Base-by-base conservation (phyloP, 2,113 vertebrate genomes). In the Calidris pygmaea region DNA sequence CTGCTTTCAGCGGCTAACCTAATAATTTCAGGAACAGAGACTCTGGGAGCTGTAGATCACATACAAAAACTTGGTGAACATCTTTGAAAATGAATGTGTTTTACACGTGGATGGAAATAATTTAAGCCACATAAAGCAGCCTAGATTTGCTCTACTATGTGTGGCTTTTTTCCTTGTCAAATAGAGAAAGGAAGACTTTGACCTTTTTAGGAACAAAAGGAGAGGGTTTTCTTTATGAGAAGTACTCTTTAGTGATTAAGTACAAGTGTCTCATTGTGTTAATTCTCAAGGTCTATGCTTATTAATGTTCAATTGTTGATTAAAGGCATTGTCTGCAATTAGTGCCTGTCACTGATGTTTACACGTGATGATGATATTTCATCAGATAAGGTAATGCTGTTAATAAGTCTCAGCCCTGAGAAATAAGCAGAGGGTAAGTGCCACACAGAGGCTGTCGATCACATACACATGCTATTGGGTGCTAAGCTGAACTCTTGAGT, bases 121-220 rank as follows among this genome's bases (percentile, higher is more conserved):
- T 96, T 91, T 95, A 95, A 94, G 85, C 78, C 89, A 90, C 83
- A 94, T 93, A 93, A 95, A 98, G 53, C 95, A 89, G 89, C 83
- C 91, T 93, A 96, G 95, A 97, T 97, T 87, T 95, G 91, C 89
- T 97, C 59, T 86, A 73, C 93, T 94, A 53, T 76, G 59, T 96
- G 74, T 95, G 88, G 63, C 35, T 80, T 89, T 96, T 96, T 90
- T 93, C 91, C 88, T 93, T 94, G 85, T 87, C 90, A 96, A 82
- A 43, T 29, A 96, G 81, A 97, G 94, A 97, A 97, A 97, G 96
- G 95, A 97, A 94, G 97, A 95, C 95, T 97, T 97, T 97, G 97
- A 95, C 97, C 97, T 97, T 97, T 96, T 96, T 71, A 95, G 96
- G 95, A 94, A 96, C 96, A 98, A 98, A 97, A 96, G 94, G 93